Conservation (phyloP, 2,888 invertebrate genomes). For the Bugulina stolonifera region DNA sequence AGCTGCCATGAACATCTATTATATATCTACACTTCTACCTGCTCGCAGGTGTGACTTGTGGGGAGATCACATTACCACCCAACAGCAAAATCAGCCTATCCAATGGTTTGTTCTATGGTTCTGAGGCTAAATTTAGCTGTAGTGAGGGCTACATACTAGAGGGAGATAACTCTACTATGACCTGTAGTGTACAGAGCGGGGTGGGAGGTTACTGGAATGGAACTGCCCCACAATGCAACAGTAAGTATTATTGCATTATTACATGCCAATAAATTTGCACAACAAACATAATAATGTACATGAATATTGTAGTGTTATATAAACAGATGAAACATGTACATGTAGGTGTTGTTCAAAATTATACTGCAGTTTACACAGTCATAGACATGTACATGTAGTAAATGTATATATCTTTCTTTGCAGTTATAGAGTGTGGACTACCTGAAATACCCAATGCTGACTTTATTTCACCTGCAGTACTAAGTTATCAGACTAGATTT, state of each 20-base stretch:
- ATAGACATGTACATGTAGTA: neutral
- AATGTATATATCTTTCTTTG: too few species aligned
- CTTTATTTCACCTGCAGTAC: neutral
- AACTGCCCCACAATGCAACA: neutral
- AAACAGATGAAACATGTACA: too few species aligned
- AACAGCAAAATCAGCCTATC: neutral
- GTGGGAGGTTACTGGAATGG: constrained; percentile 6
- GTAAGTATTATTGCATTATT: too few species aligned
- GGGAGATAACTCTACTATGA: neutral
- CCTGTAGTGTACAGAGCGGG: neutral
- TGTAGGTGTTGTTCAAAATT: too few species aligned
- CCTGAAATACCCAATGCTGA: neutral
- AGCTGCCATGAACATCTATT: too few species aligned
- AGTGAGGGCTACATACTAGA: constrained; percentile 1
- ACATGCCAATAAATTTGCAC: too few species aligned
- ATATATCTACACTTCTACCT: too few species aligned
- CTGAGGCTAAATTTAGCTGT: constrained; percentile 1
- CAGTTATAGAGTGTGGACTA: constrained; percentile 13
- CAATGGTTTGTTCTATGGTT: neutral
- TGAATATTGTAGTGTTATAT: too few species aligned
- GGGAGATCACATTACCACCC: neutral
- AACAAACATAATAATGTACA: too few species aligned
- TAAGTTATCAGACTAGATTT: neutral
- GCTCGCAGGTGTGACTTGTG: constrained; percentile 7
- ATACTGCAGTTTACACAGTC: too few species aligned